Percentiles rank a stretch among this genome's conserved stretches.
Conservation (phyloP, 2,113 vertebrate genomes). For the Sphyrna mokarran region DNA sequence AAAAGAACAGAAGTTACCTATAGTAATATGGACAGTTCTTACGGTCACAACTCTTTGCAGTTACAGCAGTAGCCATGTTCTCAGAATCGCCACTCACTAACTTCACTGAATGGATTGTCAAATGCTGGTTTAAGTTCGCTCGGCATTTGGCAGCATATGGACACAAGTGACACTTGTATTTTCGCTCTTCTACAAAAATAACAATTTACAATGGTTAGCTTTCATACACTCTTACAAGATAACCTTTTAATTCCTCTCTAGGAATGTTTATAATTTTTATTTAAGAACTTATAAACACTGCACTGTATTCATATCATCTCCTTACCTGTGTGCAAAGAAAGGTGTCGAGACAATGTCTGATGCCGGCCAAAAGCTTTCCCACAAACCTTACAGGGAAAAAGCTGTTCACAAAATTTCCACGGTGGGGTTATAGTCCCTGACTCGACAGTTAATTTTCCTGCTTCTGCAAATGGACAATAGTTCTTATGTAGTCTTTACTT, state of each 20-base stretch:
- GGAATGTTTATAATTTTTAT: neutral
- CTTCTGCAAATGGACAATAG: slow-evolving; percentile 33
- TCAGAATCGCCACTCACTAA: slow-evolving; percentile 90
- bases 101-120: slow-evolving; percentile 96
- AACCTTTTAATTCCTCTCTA: neutral
- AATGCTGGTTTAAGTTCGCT: slow-evolving; percentile 96
- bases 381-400: slow-evolving; percentile 88
- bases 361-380: slow-evolving; percentile 95
- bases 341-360: slow-evolving; percentile 90
- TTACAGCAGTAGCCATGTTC: slow-evolving; percentile 86
- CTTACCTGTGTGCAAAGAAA: slow-evolving; percentile 93
- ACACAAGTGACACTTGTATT: slow-evolving; percentile 98
- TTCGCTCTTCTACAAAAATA: slow-evolving; percentile 81
- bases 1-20: slow-evolving; percentile 62
- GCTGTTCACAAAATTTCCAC: slow-evolving; percentile 88
- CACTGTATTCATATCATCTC: neutral
- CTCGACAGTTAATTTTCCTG: slow-evolving; percentile 51
- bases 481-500: slow-evolving; percentile 24
- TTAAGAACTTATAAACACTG: neutral
- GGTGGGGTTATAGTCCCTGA: slow-evolving; percentile 76
- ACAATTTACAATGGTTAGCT: slow-evolving; percentile 17
- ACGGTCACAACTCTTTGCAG: slow-evolving; percentile 73
- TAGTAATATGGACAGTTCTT: slow-evolving; percentile 93
- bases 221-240: neutral
- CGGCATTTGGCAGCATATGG: slow-evolving; percentile 97